Percentiles rank a stretch among this genome's conserved stretches.
Conservation (phyloP, 2,888 invertebrate genomes). For the Drosophila pseudotakahashii region DNA sequence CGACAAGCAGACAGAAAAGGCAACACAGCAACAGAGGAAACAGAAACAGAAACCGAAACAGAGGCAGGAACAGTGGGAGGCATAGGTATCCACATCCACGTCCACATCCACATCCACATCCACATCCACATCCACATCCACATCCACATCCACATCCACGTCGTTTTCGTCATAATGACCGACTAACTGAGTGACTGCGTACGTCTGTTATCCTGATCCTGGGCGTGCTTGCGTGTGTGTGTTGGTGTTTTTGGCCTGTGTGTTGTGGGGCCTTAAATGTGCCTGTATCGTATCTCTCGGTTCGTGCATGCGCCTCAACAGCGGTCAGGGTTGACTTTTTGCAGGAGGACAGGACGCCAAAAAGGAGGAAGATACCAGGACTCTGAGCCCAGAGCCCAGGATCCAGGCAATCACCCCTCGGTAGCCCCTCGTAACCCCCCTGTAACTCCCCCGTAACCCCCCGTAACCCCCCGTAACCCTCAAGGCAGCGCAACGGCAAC, state of each 20-base stretch:
- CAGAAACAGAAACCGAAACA: slow-evolving; percentile 14
- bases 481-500: slow-evolving; percentile 52
- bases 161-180: slow-evolving; percentile 67
- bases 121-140: slow-evolving; percentile 15
- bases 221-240: slow-evolving; percentile 14
- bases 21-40: slow-evolving; percentile 8
- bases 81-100: not conserved
- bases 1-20: slow-evolving; percentile 43
- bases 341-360: slow-evolving; percentile 5
- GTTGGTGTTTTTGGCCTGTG: not conserved
- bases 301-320: slow-evolving; percentile 73
- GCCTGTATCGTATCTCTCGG: slow-evolving; percentile 47
- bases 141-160: slow-evolving; percentile 12
- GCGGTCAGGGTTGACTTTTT: slow-evolving; percentile 78
- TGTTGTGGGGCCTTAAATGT: slow-evolving; percentile 16
- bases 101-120: slow-evolving; percentile 3
- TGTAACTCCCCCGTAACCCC: not conserved
- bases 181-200: slow-evolving; percentile 64
- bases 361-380: slow-evolving; percentile 27
- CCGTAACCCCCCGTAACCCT: slow-evolving; percentile 2
- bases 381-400: slow-evolving; percentile 11
- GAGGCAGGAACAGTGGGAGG: slow-evolving; percentile 10
- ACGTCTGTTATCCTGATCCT: slow-evolving; percentile 37
- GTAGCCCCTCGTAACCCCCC: slow-evolving; percentile 9
- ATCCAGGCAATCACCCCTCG: slow-evolving; percentile 12